Evolutionary conservation across 23 tunicate genomes (phyloP).

Genomic region (Phallusia fumigata): DNA sequence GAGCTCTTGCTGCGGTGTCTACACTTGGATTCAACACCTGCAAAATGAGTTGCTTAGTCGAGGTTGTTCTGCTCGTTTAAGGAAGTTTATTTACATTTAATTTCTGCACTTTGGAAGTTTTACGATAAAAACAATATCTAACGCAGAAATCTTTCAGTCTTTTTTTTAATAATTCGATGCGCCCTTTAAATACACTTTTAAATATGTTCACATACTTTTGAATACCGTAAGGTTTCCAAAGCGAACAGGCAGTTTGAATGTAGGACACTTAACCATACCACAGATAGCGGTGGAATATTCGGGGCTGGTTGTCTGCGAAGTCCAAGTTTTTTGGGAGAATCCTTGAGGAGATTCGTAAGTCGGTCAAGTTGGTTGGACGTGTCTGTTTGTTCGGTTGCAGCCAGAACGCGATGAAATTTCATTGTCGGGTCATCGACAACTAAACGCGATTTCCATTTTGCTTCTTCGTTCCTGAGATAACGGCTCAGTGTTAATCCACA

Average conservation of each 20-base stretch:
- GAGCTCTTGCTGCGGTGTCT: slow-evolving; percentile 51
- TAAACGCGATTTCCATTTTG: slow-evolving; percentile 50
- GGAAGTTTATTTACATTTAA: too few species aligned
- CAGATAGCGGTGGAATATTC: slow-evolving; percentile 63
- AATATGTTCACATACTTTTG: too few species aligned
- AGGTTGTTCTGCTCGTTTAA: too few species aligned
- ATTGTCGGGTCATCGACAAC: slow-evolving; percentile 65
- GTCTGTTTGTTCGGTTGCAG: slow-evolving; percentile 69
- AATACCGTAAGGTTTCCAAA: too few species aligned
- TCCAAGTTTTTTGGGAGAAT: slow-evolving; percentile 54
- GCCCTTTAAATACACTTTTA: too few species aligned
- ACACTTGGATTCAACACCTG: slow-evolving; percentile 77
- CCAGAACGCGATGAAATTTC: slow-evolving; percentile 76
- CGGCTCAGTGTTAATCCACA: not conserved
- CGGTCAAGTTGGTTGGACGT: slow-evolving; percentile 66
- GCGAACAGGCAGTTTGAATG: too few species aligned
- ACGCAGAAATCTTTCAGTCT: too few species aligned
- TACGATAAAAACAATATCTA: too few species aligned
- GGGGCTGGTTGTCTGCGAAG: slow-evolving; percentile 48
- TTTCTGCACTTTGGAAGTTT: too few species aligned
- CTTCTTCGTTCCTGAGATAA: slow-evolving; percentile 36
- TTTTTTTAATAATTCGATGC: too few species aligned
- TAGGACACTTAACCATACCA: slow-evolving; percentile 33
- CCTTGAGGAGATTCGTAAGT: slow-evolving; percentile 57
- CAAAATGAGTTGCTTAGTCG: too few species aligned